Base-by-base conservation (phyloP, 2,113 vertebrate species). In the Mobula hypostoma region DNA sequence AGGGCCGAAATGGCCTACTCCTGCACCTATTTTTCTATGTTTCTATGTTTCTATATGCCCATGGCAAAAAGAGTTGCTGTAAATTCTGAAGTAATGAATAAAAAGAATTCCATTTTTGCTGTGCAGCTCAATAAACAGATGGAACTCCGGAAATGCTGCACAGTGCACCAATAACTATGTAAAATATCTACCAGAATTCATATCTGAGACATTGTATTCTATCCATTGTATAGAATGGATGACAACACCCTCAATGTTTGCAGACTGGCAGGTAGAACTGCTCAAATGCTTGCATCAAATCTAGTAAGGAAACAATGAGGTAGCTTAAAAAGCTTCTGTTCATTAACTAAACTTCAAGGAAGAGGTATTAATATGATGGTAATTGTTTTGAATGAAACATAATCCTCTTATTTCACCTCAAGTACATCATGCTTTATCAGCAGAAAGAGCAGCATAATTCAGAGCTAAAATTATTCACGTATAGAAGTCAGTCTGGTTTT, bases 231-330 rank as follows among this genome's bases (percentile, higher is more conserved):
- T 27, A 94, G 94, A 94, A 82, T 94, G 91, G 27, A 90, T 94
- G 94, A 15, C 76, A 93, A 56, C 83, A 92, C 48, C 94, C 95
- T 93, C 48, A 94, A 94, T 94, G 85, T 63, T 66, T 83, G 94
- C 92, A 78, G 76, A 95, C 85, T 94, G 94, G 94, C 93, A 94
- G 77, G 87, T 68, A 94, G 93, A 94, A 94, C 94, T 94, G 94
- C 95, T 61, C 78, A 94, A 70, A 82, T 78, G 29, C 68, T 56
- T 93, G 68, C 70, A 93, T 93, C 68, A 74, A 29, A 56, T 48
- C 91, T 40, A 93, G 24, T 93, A 68, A 93, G 21, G 40, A 93
- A 93, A 56, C 21, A 11, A 93, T 17, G 48, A 66, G 40, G 72
- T 19, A 93, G 24, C 40, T 68, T 93, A 92, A 70, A 83, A 92